Conservation (phyloP, 2,797 vertebrate species). For the Brachyrhaphis roseni region DNA sequence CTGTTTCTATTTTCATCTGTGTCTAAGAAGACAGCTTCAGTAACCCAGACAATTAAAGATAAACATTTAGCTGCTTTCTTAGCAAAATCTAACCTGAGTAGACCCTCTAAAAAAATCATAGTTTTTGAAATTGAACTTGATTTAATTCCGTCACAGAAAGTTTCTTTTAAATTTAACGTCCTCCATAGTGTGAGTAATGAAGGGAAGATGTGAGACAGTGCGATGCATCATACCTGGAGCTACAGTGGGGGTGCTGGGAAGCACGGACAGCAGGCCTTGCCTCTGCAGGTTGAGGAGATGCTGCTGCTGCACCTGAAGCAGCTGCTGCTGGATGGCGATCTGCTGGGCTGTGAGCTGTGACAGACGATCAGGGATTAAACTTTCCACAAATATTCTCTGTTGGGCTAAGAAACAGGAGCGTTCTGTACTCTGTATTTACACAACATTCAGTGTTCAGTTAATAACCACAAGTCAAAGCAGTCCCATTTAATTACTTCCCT, state of each 20-base stretch:
- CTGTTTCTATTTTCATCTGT: neutral
- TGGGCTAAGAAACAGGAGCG: neutral
- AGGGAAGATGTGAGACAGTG: too few relatives aligned
- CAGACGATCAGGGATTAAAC: constrained; percentile 16
- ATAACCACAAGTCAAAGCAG: constrained; percentile 2
- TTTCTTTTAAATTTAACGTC: neutral
- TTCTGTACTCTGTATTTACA: neutral
- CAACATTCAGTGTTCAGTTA: neutral
- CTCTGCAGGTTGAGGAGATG: constrained; percentile 96
- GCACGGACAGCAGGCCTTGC: constrained; percentile 92
- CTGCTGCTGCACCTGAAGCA: constrained; percentile 96
- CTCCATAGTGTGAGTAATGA: neutral
- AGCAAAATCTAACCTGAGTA: too few relatives aligned
- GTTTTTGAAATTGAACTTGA: neutral
- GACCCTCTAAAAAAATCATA: neutral
- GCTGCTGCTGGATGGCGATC: constrained; percentile 96
- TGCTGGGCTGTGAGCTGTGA: constrained; percentile 93
- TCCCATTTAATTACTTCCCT: constrained; percentile 11
- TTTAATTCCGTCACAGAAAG: too few relatives aligned
- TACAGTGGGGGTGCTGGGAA: constrained; percentile 61
- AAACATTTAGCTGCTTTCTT: neutral
- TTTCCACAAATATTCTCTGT: constrained; percentile 1
- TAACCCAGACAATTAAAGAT: neutral
- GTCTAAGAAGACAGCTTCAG: neutral
- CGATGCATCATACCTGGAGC: constrained; percentile 42